Evolutionary conservation across 1,140 invertebrate species (phyloP).

Genomic region (Pemphigus obesinymphae): DNA sequence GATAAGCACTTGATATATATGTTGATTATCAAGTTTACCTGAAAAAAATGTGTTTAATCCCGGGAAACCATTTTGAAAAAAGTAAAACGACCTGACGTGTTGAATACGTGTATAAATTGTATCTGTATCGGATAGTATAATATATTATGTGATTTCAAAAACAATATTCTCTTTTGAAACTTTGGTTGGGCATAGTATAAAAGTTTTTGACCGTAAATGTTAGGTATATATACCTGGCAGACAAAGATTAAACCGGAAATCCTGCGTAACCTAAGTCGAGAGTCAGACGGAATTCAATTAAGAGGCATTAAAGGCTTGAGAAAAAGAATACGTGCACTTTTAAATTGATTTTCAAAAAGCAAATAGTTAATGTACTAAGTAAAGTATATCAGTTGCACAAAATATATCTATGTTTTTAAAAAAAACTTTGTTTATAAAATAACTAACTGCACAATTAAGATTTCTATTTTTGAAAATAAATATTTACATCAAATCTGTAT

Average conservation of each 20-base stretch:
- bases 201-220: slow-evolving; percentile 4
- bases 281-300: slow-evolving; percentile 13
- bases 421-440: too few relatives aligned
- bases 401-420: not conserved
- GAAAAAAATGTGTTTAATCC: not conserved
- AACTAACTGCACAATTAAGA: too few relatives aligned
- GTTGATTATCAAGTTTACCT: too few relatives aligned
- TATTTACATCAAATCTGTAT: too few relatives aligned
- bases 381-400: not conserved
- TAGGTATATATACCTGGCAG: not conserved
- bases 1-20: too few relatives aligned
- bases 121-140: not conserved
- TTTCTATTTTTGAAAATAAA: too few relatives aligned
- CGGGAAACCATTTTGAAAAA: not conserved
- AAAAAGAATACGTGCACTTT: not conserved
- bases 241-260: slow-evolving; percentile 20
- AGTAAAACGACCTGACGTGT: not conserved
- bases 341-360: slow-evolving; percentile 4
- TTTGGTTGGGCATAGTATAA: not conserved
- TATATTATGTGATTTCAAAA: not conserved
- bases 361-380: not conserved
- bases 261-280: not conserved
- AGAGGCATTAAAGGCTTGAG: slow-evolving; percentile 14
- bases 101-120: not conserved
- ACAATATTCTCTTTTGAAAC: not conserved